Evolutionary conservation across 2,888 invertebrate species (phyloP).

Genomic region (Nomada fabriciana): DNA sequence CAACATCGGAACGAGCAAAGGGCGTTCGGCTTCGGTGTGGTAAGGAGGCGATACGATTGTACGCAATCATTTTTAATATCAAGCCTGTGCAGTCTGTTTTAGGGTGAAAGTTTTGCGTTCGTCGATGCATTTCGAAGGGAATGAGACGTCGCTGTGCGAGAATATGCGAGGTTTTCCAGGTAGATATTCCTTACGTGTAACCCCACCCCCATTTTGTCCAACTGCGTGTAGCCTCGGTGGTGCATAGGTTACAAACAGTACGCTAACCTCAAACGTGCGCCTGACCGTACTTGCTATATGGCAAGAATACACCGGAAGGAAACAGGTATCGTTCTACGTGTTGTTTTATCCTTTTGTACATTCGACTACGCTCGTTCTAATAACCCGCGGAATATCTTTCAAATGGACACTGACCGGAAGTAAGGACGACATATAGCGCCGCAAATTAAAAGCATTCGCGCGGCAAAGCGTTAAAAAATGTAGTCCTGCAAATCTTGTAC

Average conservation of each 20-base stretch:
- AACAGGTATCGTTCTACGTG: neutral
- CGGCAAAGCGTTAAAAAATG: neutral
- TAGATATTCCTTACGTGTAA: too few species aligned
- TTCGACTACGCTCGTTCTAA: neutral
- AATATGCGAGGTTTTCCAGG: too few species aligned
- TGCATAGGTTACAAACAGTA: neutral
- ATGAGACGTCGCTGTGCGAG: too few species aligned
- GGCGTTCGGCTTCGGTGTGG: neutral
- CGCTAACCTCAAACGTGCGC: neutral
- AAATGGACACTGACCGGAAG: neutral
- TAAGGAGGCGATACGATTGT: neutral
- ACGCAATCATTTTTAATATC: too few species aligned
- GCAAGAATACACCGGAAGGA: neutral
- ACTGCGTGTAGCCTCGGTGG: too few species aligned
- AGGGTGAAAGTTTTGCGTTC: too few species aligned
- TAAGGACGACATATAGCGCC: neutral
- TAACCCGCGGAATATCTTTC: neutral
- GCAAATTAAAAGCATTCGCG: neutral
- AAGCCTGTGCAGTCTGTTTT: too few species aligned
- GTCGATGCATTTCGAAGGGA: too few species aligned
- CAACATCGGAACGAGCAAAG: conserved; percentile 23
- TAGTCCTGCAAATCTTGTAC: too few species aligned
- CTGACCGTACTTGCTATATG: neutral
- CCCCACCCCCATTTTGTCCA: neutral
- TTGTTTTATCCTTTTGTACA: too few species aligned